Evolutionary conservation across 2,797 vertebrate species (phyloP), one percentile per base, ranked within the genome.

Genomic region (Denticeps clupeoides): DNA sequence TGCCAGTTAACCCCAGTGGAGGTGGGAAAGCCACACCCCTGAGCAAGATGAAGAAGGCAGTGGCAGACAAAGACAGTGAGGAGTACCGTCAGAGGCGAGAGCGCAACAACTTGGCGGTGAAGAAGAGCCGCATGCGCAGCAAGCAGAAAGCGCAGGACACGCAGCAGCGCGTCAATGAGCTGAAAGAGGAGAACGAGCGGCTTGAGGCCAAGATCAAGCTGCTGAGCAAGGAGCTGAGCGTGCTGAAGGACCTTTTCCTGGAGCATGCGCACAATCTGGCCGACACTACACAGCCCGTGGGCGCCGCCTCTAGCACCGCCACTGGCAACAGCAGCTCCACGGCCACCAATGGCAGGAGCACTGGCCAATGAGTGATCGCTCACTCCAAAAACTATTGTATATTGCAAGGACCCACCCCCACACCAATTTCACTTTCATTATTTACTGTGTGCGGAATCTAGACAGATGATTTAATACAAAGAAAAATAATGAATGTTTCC

Each of bases 121-220:
- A 96, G 66, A 99, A 99, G 81, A 97, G 93, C 68, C 84, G 93
- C 7, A 86, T 93, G 89, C 90, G 93, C 70, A 94, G 90, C 79
- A 99, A 99, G 64, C 93, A 97, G 81, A 97, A 97, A 62, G 93
- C 94, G 0, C 88, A 90, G 72, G 94, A 99, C 68, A 99, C 93
- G 0, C 84, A 97, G 76, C 91, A 95, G 49, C 82, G 90, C 2
- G 94, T 97, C 56, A 92, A 95, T 65, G 92, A 97, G 85, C 86
- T 97, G 21, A 99, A 98, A 63, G 93, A 98, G 72, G 94, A 97
- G 78, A 99, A 99, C 9, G 91, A 99, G 75, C 87, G 93, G 1
- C 87, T 97, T 70, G 94, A 97, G 71, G 90, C 94, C 58, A 97
- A 97, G 77, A 97, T 98, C 69, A 97, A 97, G 58, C 82, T 97